Conservation (phyloP, 2,797 vertebrate genomes). For the Gymnocypris eckloni region DNA sequence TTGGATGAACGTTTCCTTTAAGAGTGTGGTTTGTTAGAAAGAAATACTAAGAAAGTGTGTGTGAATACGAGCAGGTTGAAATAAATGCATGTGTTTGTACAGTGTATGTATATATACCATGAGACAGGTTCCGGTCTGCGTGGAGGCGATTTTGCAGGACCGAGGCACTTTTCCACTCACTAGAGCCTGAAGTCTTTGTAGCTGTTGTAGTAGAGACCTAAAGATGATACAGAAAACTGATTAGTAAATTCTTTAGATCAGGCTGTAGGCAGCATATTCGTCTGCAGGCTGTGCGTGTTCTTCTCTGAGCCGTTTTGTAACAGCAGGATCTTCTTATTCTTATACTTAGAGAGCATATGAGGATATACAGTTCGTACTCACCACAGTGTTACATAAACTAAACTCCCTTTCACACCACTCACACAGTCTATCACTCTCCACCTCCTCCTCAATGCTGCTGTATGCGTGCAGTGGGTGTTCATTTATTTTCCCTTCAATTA, state of each 20-base stretch:
- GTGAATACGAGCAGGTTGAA: background rate
- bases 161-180: constrained; percentile 94
- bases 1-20: background rate
- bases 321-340: constrained; percentile 24
- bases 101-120: constrained; percentile 79
- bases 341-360: constrained; percentile 26
- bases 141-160: constrained; percentile 96
- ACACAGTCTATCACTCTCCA: constrained; percentile 30
- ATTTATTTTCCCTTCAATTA: constrained; percentile 37
- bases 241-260: constrained; percentile 15
- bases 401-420: constrained; percentile 29
- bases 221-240: constrained; percentile 7
- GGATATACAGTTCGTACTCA: constrained; percentile 39
- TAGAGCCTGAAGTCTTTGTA: constrained; percentile 95
- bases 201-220: constrained; percentile 96
- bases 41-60: background rate
- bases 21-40: background rate
- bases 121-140: constrained; percentile 95
- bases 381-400: constrained; percentile 52
- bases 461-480: constrained; percentile 7
- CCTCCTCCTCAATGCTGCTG: constrained; percentile 27
- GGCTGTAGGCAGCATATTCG: background rate
- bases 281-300: constrained; percentile 8
- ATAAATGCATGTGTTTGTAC: background rate
- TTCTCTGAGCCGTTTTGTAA: constrained; percentile 12